phyloP scores from a whole-genome alignment of 2,888 invertebrate species.

The Euplagia quadripunctaria region DNA sequence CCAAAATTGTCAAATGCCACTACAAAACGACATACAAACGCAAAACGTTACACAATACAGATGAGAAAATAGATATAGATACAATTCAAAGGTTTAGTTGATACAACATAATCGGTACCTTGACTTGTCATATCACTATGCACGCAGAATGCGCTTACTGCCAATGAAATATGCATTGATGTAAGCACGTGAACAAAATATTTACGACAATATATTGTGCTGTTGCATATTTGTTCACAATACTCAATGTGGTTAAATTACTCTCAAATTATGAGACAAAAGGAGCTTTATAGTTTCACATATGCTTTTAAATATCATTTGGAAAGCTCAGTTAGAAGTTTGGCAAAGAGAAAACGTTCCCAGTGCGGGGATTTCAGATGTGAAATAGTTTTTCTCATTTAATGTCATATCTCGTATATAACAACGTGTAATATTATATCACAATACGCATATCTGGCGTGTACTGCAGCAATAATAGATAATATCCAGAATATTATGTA shows the following conservation, averaged over 20 bases:
- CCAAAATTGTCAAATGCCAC: background rate
- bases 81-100: background rate
- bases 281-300: too few relatives aligned
- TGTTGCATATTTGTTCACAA: slow-evolving; percentile 10
- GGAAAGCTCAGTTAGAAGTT: background rate
- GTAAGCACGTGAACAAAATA: slow-evolving; percentile 40
- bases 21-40: too few relatives aligned
- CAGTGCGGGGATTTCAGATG: too few relatives aligned
- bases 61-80: too few relatives aligned
- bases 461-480: too few relatives aligned
- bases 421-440: too few relatives aligned
- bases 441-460: too few relatives aligned
- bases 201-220: slow-evolving; percentile 17
- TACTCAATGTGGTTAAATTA: background rate
- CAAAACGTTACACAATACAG: too few relatives aligned
- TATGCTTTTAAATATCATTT: background rate
- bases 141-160: slow-evolving; percentile 26
- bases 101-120: background rate
- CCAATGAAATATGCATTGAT: slow-evolving; percentile 38
- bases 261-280: background rate
- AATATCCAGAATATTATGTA: too few relatives aligned
- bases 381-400: too few relatives aligned
- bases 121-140: slow-evolving; percentile 14
- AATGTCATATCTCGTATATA: too few relatives aligned
- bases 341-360: background rate